Conservation (phyloP, 2,888 invertebrate species). For the Brenthis daphne region DNA sequence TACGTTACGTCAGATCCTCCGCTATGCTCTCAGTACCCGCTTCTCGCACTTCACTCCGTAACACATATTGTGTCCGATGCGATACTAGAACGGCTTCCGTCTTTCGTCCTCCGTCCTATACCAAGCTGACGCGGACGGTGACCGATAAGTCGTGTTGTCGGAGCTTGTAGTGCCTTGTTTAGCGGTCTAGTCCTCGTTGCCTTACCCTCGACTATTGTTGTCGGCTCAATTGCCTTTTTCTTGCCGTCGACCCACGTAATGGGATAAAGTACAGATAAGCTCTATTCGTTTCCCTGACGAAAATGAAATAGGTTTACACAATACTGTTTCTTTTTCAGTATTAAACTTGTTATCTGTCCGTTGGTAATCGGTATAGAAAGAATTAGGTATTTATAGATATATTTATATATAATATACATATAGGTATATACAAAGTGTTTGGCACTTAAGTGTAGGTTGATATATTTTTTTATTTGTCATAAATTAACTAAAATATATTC, state of each 20-base stretch:
- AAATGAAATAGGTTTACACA: conserved; percentile 57
- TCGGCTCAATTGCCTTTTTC: conserved; percentile 75
- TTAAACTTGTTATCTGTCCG: background rate
- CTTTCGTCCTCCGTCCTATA: conserved; percentile 26
- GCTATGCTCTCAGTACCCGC: conserved; percentile 4
- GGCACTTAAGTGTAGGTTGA: no score
- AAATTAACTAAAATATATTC: background rate
- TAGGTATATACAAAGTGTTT: no score
- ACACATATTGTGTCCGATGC: conserved; percentile 46
- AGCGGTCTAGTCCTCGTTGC: conserved; percentile 49
- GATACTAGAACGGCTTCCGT: conserved; percentile 29
- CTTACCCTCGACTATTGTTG: conserved; percentile 49
- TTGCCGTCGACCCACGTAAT: conserved; percentile 74
- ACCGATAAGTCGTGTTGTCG: conserved; percentile 66
- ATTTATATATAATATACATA: no score
- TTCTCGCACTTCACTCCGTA: conserved; percentile 40
- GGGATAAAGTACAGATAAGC: conserved; percentile 77
- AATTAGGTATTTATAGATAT: no score
- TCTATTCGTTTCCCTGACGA: conserved; percentile 65
- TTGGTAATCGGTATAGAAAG: no score
- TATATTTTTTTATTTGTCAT: background rate
- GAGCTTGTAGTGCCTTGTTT: conserved; percentile 68
- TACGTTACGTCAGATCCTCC: conserved; percentile 69
- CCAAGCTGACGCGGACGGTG: conserved; percentile 51
- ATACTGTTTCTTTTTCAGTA: background rate